These are phyloP conservation scores for Sinohyriopsis cumingii DNA, from an alignment of 2,888 invertebrate species.

Conservation along the genomic window DNA sequence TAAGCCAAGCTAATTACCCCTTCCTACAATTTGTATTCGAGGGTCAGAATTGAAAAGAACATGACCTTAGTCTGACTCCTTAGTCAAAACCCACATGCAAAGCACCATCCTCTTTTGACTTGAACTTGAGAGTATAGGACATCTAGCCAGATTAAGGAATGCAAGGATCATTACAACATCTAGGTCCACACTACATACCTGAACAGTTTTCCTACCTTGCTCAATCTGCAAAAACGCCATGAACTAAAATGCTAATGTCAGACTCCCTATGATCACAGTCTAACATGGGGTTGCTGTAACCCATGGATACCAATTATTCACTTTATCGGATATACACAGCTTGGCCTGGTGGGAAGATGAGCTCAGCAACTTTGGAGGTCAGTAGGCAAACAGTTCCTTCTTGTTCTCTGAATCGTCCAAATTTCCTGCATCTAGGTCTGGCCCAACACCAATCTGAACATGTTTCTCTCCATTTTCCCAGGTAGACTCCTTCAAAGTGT, in stretches of 20 bases:
- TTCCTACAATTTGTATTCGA: too few relatives aligned
- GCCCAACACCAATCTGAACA: background rate
- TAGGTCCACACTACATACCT: background rate
- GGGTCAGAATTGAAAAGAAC: too few relatives aligned
- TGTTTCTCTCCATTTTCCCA: background rate
- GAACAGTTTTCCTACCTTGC: background rate
- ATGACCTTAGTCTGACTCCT: too few relatives aligned
- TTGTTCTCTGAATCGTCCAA: background rate
- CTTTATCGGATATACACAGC: background rate
- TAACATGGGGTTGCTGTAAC: background rate
- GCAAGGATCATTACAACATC: too few relatives aligned
- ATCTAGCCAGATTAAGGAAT: too few relatives aligned
- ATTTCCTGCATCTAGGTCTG: background rate
- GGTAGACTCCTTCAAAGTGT: background rate
- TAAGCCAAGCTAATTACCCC: too few relatives aligned
- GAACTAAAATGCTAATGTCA: too few relatives aligned
- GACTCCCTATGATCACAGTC: background rate
- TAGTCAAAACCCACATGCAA: too few relatives aligned
- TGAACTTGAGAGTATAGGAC: too few relatives aligned
- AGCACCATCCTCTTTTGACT: too few relatives aligned
- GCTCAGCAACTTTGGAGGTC: background rate
- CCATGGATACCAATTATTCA: background rate
- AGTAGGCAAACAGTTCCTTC: background rate
- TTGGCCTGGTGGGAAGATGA: background rate
- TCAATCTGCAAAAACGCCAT: too few relatives aligned